Conservation (phyloP, 2,797 vertebrate species). For the Atherinosoma microstoma region DNA sequence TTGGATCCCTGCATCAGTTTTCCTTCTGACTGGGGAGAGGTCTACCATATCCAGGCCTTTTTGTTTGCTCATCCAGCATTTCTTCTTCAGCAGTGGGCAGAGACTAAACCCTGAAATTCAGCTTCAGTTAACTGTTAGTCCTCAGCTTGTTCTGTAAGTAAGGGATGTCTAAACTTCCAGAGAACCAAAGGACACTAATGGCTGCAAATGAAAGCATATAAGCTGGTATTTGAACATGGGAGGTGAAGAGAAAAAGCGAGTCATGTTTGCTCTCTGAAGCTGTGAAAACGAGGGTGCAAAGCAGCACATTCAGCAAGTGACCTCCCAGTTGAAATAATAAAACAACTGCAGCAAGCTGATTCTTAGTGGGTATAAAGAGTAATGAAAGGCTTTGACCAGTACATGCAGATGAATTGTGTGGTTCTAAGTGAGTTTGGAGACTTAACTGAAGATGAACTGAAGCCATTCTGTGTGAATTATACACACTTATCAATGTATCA, state of each 20-base stretch:
- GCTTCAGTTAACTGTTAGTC: not conserved
- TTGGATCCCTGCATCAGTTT: conserved; percentile 53
- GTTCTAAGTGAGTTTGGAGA: conserved; percentile 6
- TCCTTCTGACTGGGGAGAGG: not conserved
- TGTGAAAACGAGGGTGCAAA: not conserved
- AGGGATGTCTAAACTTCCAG: not conserved
- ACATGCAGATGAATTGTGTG: not conserved
- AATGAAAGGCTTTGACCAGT: not conserved
- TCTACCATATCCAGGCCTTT: conserved; percentile 63
- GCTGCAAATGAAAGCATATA: conserved; percentile 15
- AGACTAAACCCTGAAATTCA: not conserved
- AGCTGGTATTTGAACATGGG: not conserved
- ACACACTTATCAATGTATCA: not conserved
- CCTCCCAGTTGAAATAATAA: not conserved
- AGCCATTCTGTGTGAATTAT: conserved; percentile 23
- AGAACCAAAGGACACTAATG: not conserved
- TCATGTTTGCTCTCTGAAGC: not conserved
- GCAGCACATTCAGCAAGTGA: conserved; percentile 9
- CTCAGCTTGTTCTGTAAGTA: not conserved
- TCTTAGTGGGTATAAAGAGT: not conserved
- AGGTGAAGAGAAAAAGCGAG: not conserved
- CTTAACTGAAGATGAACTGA: conserved; percentile 8
- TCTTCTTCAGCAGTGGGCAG: conserved; percentile 6
- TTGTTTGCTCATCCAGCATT: conserved; percentile 67
- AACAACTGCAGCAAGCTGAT: not conserved